These are phyloP conservation scores for Drosophila mojavensis DNA, from an alignment of 1,140 invertebrate genomes.

Conservation along the genomic window DNA sequence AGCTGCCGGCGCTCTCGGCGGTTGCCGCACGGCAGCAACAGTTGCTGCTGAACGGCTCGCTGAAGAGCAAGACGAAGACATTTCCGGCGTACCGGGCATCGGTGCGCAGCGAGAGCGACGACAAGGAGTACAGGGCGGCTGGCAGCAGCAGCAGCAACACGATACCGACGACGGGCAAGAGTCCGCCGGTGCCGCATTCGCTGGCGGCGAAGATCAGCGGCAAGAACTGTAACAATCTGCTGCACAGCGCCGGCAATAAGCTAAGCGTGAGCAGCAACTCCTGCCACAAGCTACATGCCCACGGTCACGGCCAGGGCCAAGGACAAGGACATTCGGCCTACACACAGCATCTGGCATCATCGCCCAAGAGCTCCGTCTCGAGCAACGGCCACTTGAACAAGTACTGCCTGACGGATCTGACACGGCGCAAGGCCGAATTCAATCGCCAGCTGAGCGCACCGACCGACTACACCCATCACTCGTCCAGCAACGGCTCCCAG, in stretches of 20 bases:
- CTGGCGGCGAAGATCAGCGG: slow-evolving; percentile 81
- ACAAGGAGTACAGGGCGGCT: slow-evolving; percentile 54
- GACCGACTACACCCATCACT: slow-evolving; percentile 76
- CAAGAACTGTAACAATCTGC: slow-evolving; percentile 77
- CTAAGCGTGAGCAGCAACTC: slow-evolving; percentile 80
- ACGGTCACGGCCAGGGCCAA: slow-evolving; percentile 28
- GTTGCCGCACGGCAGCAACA: slow-evolving; percentile 73
- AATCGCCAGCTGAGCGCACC: slow-evolving; percentile 83
- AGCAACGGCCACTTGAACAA: slow-evolving; percentile 83
- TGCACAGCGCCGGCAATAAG: slow-evolving; percentile 59
- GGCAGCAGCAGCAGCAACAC: slow-evolving; percentile 42
- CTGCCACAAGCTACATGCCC: slow-evolving; percentile 79
- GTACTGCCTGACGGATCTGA: slow-evolving; percentile 79
- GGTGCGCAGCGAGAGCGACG: slow-evolving; percentile 71
- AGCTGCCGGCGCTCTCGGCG: slow-evolving; percentile 60
- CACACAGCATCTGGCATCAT: slow-evolving; percentile 57
- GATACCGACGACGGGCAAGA: slow-evolving; percentile 75
- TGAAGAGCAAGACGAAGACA: slow-evolving; percentile 71
- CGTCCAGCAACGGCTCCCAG: slow-evolving; percentile 74
- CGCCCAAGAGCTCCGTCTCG: slow-evolving; percentile 79
- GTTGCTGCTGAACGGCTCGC: slow-evolving; percentile 71
- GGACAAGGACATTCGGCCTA: slow-evolving; percentile 26
- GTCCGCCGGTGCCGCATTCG: slow-evolving; percentile 76
- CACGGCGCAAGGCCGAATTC: slow-evolving; percentile 82
- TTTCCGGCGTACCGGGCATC: slow-evolving; percentile 71